Conservation (phyloP, 2,113 vertebrate genomes). For the Bos taurus region DNA sequence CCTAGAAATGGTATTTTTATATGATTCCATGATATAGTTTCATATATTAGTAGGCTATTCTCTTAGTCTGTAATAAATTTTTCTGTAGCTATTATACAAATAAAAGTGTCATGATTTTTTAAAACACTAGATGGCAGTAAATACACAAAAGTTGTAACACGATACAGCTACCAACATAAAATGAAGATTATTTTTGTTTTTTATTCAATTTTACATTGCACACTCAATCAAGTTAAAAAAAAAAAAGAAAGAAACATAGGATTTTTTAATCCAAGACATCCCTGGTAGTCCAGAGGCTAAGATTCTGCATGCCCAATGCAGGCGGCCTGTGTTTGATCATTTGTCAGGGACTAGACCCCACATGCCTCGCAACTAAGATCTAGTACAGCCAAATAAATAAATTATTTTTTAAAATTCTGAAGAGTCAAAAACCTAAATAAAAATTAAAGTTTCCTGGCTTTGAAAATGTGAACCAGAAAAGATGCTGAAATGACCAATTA, state of each 20-base stretch:
- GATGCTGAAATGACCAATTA: background rate
- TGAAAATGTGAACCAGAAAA: background rate
- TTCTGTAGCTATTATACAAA: background rate
- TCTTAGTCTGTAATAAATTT: background rate
- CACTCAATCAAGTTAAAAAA: background rate
- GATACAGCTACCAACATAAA: accelerated
- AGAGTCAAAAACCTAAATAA: background rate
- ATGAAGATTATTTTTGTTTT: background rate
- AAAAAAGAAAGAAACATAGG: background rate
- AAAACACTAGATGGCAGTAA: constrained; percentile 68
- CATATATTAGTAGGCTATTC: background rate
- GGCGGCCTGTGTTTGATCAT: background rate
- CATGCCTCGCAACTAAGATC: background rate
- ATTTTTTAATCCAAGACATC: background rate
- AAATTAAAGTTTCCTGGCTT: background rate
- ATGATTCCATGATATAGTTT: background rate
- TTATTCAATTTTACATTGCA: background rate
- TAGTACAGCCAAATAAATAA: background rate
- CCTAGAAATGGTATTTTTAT: background rate
- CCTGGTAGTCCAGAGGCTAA: background rate
- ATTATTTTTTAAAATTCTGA: background rate
- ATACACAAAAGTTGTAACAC: constrained; percentile 13
- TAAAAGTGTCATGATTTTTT: background rate
- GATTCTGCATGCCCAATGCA: background rate
- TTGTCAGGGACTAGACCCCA: background rate